These are phyloP conservation scores for Oophaga sylvatica DNA, from an alignment of 2,797 vertebrate species.

Conservation along the genomic window DNA sequence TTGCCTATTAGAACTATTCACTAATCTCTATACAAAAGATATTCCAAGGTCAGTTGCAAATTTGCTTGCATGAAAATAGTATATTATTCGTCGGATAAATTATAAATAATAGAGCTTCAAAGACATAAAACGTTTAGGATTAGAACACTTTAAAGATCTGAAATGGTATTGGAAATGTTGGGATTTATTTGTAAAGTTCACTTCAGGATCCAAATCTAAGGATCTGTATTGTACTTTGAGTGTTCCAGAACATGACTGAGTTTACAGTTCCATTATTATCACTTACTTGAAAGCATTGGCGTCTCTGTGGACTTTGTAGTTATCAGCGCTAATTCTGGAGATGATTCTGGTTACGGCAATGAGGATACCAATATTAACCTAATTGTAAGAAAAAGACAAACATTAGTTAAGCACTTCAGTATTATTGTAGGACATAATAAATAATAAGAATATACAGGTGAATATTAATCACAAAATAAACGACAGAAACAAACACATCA, in stretches of 20 bases:
- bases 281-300: constrained; percentile 92
- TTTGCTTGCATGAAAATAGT: background rate
- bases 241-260: background rate
- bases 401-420: background rate
- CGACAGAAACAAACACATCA: background rate
- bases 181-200: background rate
- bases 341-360: constrained; percentile 94
- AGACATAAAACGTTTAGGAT: background rate
- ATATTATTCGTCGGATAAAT: background rate
- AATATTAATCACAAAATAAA: background rate
- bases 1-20: background rate
- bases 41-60: background rate
- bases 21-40: background rate
- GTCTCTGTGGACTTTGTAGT: constrained; percentile 90
- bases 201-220: background rate
- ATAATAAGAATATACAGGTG: background rate
- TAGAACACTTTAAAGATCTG: background rate
- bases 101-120: background rate
- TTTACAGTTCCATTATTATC: background rate
- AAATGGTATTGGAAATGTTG: background rate
- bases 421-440: background rate
- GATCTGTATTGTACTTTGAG: background rate
- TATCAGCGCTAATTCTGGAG: constrained; percentile 93
- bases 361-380: constrained; percentile 94
- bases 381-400: background rate